Conservation (phyloP, 1,140 invertebrate genomes). For the Galendromus occidentalis region DNA sequence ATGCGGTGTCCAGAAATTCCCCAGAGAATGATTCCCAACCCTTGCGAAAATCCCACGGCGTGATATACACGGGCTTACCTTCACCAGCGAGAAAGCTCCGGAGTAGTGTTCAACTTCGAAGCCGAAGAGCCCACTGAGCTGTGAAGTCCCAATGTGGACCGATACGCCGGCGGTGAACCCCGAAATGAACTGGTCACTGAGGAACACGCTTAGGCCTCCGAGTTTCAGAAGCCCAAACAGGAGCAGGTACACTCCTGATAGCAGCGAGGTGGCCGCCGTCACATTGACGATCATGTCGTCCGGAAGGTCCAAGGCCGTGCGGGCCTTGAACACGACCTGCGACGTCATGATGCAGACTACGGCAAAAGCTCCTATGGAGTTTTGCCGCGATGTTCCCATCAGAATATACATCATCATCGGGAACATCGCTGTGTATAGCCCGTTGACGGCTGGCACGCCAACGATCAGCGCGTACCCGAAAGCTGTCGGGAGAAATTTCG, state of each 20-base stretch:
- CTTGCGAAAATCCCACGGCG: too few relatives aligned
- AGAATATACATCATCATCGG: slow-evolving; percentile 33
- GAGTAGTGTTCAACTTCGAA: slow-evolving; percentile 23
- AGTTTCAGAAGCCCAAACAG: slow-evolving; percentile 25
- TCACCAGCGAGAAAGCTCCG: slow-evolving; percentile 29
- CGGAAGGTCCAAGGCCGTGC: background rate
- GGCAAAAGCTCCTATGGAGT: slow-evolving; percentile 22
- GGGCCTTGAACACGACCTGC: background rate
- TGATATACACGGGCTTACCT: slow-evolving; percentile 26
- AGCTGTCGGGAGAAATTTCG: slow-evolving; percentile 33
- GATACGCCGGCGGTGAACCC: slow-evolving; percentile 34
- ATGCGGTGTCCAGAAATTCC: too few relatives aligned
- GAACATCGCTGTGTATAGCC: slow-evolving; percentile 35
- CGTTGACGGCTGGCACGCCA: slow-evolving; percentile 30
- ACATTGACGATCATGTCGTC: background rate
- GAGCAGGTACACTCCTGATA: background rate
- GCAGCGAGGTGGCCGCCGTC: background rate
- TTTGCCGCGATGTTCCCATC: slow-evolving; percentile 34
- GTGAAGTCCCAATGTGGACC: slow-evolving; percentile 32
- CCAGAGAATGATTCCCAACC: too few relatives aligned
- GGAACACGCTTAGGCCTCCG: slow-evolving; percentile 30
- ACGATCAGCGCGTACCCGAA: slow-evolving; percentile 41
- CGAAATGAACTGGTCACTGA: slow-evolving; percentile 32
- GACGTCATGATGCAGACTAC: slow-evolving; percentile 13
- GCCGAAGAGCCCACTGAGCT: slow-evolving; percentile 31